A percentile compares a stretch with the other conserved stretches of the same genome.
Evolutionary conservation across 2,113 vertebrate genomes (phyloP).

Genomic region (Willisornis vidua): DNA sequence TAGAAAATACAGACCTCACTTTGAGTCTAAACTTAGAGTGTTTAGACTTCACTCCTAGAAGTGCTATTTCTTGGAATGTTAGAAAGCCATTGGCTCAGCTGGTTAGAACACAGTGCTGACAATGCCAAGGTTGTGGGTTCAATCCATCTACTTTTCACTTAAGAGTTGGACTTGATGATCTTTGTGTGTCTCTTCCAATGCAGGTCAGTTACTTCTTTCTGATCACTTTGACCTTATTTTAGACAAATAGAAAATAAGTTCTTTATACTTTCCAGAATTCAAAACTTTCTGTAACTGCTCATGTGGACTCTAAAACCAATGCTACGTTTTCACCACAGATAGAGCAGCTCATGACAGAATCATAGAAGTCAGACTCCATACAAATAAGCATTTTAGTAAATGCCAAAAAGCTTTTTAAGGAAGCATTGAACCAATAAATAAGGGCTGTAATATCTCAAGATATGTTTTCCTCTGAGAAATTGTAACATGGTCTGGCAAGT

Average conservation of each 20-base stretch:
- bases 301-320: neutral
- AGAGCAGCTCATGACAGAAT: neutral
- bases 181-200: neutral
- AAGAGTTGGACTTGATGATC: neutral
- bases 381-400: neutral
- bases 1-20: neutral
- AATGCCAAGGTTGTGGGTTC: neutral
- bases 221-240: neutral
- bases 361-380: neutral
- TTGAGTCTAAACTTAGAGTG: fast-evolving
- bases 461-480: neutral
- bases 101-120: neutral
- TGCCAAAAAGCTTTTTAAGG: neutral
- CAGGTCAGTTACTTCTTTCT: neutral
- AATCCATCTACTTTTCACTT: neutral
- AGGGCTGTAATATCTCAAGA: neutral
- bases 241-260: neutral
- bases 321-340: neutral
- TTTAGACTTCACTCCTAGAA: neutral
- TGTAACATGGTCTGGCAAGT: neutral
- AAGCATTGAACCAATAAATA: neutral
- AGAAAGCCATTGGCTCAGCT: neutral
- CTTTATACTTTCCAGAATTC: neutral
- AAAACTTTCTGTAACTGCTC: neutral
- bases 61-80: neutral